Conservation (phyloP, 2,113 vertebrate species). For the Canis aureus region DNA sequence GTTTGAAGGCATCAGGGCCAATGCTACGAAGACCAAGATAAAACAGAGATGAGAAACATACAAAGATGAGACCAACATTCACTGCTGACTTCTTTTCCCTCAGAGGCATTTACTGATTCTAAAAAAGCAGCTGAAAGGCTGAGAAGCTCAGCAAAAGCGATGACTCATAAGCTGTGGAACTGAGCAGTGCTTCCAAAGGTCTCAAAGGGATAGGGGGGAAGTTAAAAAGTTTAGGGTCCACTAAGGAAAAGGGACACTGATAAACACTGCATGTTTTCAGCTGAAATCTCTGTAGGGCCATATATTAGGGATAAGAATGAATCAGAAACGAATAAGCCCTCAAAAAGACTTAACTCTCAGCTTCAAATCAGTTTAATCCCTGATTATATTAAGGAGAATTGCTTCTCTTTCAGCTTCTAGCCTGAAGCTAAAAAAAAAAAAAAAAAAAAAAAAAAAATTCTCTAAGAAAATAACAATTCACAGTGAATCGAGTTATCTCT, state of each 20-base stretch:
- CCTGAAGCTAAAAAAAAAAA: conserved; percentile 39
- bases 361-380: conserved; percentile 49
- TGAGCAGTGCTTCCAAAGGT: conserved; percentile 29
- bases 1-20: background rate
- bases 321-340: conserved; percentile 46
- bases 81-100: conserved; percentile 57
- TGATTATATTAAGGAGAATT: conserved; percentile 34
- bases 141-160: conserved; percentile 55
- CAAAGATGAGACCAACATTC: conserved; percentile 28
- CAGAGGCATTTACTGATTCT: conserved; percentile 40
- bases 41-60: conserved; percentile 33
- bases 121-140: conserved; percentile 61
- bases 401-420: conserved; percentile 28
- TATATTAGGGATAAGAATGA: conserved; percentile 38
- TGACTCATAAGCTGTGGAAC: conserved; percentile 67
- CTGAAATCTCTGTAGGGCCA: conserved; percentile 47
- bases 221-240: conserved; percentile 45
- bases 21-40: conserved; percentile 31
- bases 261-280: conserved; percentile 47
- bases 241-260: conserved; percentile 34
- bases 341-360: conserved; percentile 23
- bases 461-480: conserved; percentile 23
- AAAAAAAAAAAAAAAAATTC: background rate
- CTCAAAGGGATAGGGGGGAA: conserved; percentile 62
- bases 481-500: conserved; percentile 43